Conservation (phyloP, 2,113 vertebrate genomes). For the Typhlomys cinereus region DNA sequence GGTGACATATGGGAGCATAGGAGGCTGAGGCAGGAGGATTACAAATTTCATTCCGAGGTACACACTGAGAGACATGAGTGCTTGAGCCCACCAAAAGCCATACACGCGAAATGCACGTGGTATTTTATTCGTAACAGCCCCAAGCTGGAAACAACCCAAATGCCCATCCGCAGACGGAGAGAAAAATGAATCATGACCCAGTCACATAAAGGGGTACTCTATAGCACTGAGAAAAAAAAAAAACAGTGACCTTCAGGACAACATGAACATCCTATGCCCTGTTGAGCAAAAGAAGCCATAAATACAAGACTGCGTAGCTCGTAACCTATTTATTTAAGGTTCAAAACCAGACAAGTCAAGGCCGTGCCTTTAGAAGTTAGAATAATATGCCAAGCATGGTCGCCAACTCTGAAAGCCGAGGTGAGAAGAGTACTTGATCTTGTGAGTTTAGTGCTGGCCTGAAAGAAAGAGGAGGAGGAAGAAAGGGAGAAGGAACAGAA, state of each 20-base stretch:
- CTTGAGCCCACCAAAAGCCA: neutral
- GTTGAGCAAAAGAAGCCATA: neutral
- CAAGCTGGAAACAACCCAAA: constrained; percentile 19
- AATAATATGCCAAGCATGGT: neutral
- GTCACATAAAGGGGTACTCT: neutral
- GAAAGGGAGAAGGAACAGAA: neutral
- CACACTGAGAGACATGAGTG: constrained; percentile 1
- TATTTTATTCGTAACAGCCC: constrained; percentile 3
- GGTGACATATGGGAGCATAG: no score
- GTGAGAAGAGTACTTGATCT: neutral
- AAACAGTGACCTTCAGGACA: neutral
- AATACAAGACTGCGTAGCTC: neutral
- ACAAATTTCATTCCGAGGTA: constrained; percentile 3
- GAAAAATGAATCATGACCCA: neutral
- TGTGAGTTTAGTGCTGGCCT: neutral
- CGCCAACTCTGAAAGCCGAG: neutral
- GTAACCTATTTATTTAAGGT: neutral
- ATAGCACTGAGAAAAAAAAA: neutral
- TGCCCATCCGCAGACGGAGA: neutral
- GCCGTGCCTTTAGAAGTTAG: neutral
- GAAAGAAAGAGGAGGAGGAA: neutral
- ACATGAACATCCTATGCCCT: neutral
- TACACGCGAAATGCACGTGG: neutral
- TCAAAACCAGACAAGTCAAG: neutral
- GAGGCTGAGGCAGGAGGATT: no score